Percentiles rank a stretch among this genome's conserved stretches.
Evolutionary conservation across 2,113 vertebrate species (phyloP).

Genomic region (Callaeas wilsoni): DNA sequence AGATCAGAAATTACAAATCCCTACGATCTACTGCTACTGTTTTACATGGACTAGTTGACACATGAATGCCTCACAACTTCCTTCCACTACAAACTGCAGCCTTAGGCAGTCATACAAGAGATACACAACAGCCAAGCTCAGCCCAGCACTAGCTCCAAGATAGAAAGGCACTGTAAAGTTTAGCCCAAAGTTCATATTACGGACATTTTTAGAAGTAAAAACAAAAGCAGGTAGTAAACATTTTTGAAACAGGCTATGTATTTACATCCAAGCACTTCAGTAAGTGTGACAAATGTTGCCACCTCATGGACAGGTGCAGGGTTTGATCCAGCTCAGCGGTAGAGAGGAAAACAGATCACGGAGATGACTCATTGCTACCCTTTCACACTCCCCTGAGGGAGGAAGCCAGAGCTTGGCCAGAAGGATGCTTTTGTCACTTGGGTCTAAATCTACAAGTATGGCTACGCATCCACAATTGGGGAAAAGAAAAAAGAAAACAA

Average conservation of each 20-base stretch:
- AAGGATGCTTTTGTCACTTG: background rate
- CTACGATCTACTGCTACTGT: background rate
- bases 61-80: background rate
- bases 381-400: background rate
- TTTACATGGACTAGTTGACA: background rate
- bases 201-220: background rate
- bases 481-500: rapidly evolving
- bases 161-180: background rate
- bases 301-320: conserved; percentile 54
- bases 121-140: background rate
- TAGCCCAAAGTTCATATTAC: background rate
- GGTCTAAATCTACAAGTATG: background rate
- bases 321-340: conserved; percentile 14
- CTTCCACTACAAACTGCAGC: background rate
- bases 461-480: background rate
- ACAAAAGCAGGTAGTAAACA: background rate
- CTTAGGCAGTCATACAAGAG: background rate
- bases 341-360: conserved; percentile 27
- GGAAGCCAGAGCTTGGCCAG: background rate
- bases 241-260: background rate
- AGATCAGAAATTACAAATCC: background rate
- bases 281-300: conserved; percentile 50
- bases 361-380: conserved; percentile 46
- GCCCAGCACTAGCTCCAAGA: background rate
- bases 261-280: background rate